A percentile compares a stretch with the other conserved stretches of the same genome.
Evolutionary conservation across 2,113 vertebrate species (phyloP).

Genomic region (Crotalus horridus): DNA sequence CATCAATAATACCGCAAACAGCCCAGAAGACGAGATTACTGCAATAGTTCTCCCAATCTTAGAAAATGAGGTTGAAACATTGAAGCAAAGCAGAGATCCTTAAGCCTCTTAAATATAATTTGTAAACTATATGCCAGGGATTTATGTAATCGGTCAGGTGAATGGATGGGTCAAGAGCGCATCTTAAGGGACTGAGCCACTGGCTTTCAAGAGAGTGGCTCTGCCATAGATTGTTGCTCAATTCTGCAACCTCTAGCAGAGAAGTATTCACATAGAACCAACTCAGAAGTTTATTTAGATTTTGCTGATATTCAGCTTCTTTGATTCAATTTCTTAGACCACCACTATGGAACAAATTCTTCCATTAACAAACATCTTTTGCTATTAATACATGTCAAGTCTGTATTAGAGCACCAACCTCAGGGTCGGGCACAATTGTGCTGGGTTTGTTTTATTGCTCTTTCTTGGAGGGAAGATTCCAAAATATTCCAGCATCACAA

Average conservation of each 20-base stretch:
- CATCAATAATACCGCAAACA: not conserved
- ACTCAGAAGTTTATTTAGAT: not conserved
- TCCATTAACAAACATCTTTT: not conserved
- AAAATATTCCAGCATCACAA: not conserved
- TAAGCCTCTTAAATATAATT: not conserved
- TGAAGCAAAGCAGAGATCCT: not conserved
- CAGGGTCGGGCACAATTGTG: not conserved
- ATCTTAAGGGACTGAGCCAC: not conserved
- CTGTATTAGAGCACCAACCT: not conserved
- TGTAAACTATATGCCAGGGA: not conserved
- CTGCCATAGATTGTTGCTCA: not conserved
- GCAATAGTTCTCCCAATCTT: not conserved
- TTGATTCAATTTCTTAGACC: not conserved
- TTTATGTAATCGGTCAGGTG: not conserved
- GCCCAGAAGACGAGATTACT: not conserved
- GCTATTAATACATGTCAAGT: not conserved
- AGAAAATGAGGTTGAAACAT: not conserved
- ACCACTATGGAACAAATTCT: not conserved
- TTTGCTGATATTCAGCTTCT: not conserved
- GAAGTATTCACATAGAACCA: not conserved
- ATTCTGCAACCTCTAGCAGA: not conserved
- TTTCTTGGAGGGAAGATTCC: not conserved
- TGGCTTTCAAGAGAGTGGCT: not conserved
- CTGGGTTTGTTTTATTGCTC: not conserved
- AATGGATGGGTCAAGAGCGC: not conserved